A percentile compares a stretch with the other conserved stretches of the same genome.
These are phyloP conservation scores for Bambusicola thoracicus DNA, from an alignment of 2,113 vertebrate genomes.

Conservation along the genomic window DNA sequence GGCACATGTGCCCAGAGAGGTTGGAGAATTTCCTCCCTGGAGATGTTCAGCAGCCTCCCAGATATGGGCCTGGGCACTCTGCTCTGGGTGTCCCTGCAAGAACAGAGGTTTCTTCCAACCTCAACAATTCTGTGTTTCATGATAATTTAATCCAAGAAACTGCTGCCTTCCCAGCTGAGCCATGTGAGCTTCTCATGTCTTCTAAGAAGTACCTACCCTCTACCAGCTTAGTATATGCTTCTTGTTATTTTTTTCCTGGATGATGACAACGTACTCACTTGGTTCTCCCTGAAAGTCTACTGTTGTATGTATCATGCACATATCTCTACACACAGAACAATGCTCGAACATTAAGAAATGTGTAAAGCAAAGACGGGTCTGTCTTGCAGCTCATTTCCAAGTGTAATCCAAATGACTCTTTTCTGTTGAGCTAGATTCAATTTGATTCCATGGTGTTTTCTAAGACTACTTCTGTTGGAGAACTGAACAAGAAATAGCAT, in stretches of 20 bases:
- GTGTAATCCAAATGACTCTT: not conserved
- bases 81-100: not conserved
- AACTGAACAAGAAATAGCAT: not conserved
- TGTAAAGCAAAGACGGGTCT: not conserved
- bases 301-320: not conserved
- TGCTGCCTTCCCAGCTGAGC: not conserved
- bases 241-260: not conserved
- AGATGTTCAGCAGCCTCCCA: not conserved
- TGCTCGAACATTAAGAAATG: not conserved
- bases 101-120: not conserved
- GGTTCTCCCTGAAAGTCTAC: not conserved
- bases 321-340: not conserved
- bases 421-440: not conserved
- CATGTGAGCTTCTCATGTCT: not conserved
- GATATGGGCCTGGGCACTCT: not conserved
- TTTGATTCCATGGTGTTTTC: not conserved
- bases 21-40: not conserved
- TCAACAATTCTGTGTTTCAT: not conserved
- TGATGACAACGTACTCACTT: not conserved
- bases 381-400: not conserved
- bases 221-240: not conserved
- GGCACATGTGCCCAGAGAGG: not conserved
- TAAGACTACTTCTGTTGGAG: not conserved
- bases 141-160: not conserved
- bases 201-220: not conserved